Percentiles rank a stretch among this genome's conserved stretches.
These are phyloP conservation scores for Drosophila tristis DNA, from an alignment of 1,140 invertebrate species.

Conservation along the genomic window DNA sequence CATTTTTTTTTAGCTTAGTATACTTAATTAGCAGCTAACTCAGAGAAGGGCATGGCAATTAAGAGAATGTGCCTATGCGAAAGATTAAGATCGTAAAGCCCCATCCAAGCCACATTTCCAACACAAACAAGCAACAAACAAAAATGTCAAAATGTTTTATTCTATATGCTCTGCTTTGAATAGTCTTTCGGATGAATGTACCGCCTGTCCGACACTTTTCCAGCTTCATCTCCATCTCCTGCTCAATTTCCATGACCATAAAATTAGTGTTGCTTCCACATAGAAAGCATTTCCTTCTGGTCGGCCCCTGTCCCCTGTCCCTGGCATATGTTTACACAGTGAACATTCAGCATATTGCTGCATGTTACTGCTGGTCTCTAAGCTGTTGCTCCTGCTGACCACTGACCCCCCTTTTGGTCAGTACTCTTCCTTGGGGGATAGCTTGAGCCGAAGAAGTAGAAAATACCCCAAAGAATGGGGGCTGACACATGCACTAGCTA, in stretches of 20 bases:
- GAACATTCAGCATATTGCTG: slow-evolving; percentile 12
- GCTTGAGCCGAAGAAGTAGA: slow-evolving; percentile 29
- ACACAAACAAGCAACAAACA: too few relatives aligned
- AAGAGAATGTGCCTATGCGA: too few relatives aligned
- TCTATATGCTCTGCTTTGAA: too few relatives aligned
- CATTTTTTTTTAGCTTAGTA: too few relatives aligned
- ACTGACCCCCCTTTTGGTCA: slow-evolving; percentile 40
- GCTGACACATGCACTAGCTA: slow-evolving; percentile 73
- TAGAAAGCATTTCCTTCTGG: slow-evolving; percentile 13
- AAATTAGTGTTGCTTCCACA: slow-evolving; percentile 50
- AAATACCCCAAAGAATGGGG: slow-evolving; percentile 64
- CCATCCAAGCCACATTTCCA: too few relatives aligned
- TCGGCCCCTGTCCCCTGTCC: too few relatives aligned
- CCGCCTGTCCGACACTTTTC: slow-evolving; percentile 15
- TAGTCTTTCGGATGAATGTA: too few relatives aligned
- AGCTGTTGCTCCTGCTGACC: slow-evolving; percentile 48
- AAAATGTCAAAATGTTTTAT: too few relatives aligned
- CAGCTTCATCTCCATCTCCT: slow-evolving; percentile 13
- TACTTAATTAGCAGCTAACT: too few relatives aligned
- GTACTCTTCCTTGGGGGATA: background rate
- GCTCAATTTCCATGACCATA: slow-evolving; percentile 33
- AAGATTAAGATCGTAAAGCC: too few relatives aligned
- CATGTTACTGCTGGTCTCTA: slow-evolving; percentile 5
- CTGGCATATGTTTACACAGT: slow-evolving; percentile 35
- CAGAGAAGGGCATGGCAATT: too few relatives aligned